phyloP scores from a whole-genome alignment of 2,113 vertebrate genomes.

The Ceratotherium simum region DNA sequence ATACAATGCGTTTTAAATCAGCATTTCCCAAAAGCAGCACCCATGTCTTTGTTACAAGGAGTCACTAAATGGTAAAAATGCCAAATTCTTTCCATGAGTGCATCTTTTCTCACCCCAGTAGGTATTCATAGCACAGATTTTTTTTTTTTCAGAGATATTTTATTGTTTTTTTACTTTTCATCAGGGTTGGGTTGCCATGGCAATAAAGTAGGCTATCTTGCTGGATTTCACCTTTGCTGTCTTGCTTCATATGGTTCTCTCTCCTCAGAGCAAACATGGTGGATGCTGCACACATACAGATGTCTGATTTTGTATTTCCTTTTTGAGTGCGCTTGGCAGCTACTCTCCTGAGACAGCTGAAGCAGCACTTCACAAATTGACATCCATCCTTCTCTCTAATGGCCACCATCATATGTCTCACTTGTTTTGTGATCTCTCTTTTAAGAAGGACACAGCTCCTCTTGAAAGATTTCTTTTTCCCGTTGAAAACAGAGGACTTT shows the following conservation, averaged over 20 bases:
- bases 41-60: constrained; percentile 85
- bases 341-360: constrained; percentile 86
- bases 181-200: constrained; percentile 91
- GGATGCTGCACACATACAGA: constrained; percentile 88
- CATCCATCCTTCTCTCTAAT: constrained; percentile 86
- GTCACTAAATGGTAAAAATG: constrained; percentile 88
- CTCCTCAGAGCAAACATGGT: constrained; percentile 89
- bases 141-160: constrained; percentile 80
- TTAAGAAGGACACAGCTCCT: constrained; percentile 83
- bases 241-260: constrained; percentile 88
- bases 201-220: constrained; percentile 93
- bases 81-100: constrained; percentile 84
- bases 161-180: constrained; percentile 89
- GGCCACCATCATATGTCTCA: constrained; percentile 86
- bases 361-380: constrained; percentile 84
- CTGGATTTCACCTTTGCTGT: constrained; percentile 93
- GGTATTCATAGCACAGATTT: constrained; percentile 80
- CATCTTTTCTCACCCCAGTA: constrained; percentile 81
- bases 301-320: constrained; percentile 89
- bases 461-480: constrained; percentile 79
- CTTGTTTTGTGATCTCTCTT: constrained; percentile 88
- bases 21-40: constrained; percentile 83
- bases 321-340: constrained; percentile 89
- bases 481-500: constrained; percentile 76
- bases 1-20: constrained; percentile 90